Base-by-base conservation (phyloP, 92 coral and sea anemone species). In the Porites lobata region DNA sequence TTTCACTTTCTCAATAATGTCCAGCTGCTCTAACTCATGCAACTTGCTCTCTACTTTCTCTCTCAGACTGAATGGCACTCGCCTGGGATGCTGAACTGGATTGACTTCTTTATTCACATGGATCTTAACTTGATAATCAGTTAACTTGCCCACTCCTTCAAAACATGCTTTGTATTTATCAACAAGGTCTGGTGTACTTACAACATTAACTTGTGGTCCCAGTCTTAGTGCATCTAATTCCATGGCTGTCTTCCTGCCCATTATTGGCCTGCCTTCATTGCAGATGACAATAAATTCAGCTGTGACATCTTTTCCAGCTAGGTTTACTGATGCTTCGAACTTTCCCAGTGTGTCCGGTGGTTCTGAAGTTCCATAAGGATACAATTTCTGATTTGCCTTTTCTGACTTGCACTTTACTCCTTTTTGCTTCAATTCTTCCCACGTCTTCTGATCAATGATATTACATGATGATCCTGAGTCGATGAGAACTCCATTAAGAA, bases 391-490 rank as follows among this genome's bases (percentile, higher is more conserved):
- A 17, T 21, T 21, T 21, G 22, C 0, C 22, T 21, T 21, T 21
- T 21, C 22, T 21, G 22, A 21, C 22, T 21, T 66, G 47, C 90
- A 79, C 59, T 71, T 81, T n/a, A 90, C 77, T 51, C 84, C 86
- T 61, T 85, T 69, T n/a, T 66, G 72, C 50, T 90, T 80, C 64
- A 90, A 58, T 20, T 54, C 12, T 72, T 79, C 85, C 83, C 90
- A 85, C 1, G 93, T 54, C 7, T 8, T 79, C 32, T 67, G 76
- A 59, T 69, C 81, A 24, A 90, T 68, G 11, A 90, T 74, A 59
- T 85, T 80, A 71, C 87, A 90, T 2, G 67, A 78, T 20, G 87
- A 85, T 50, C 93, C 90, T 13, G 90, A 90, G 43, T 90, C 84
- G 51, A 86, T 79, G 65, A 85, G 84, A 64, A 80, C 81, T 62